Percentiles rank a stretch among this genome's conserved stretches.
phyloP scores from a whole-genome alignment of 1,140 invertebrate species.

The Samia ricini region DNA sequence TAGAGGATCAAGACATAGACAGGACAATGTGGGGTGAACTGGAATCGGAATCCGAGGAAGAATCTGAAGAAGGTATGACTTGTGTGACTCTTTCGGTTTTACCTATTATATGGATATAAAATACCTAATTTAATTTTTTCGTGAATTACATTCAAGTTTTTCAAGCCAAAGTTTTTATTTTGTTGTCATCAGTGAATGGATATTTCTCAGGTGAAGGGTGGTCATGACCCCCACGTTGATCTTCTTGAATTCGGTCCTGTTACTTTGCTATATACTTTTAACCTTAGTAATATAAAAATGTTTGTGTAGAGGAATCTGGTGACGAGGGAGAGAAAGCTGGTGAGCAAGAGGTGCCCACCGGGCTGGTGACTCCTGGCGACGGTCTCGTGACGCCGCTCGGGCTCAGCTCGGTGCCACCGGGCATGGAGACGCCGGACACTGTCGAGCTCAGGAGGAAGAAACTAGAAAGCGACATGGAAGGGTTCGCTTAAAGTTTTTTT shows the following conservation, averaged over 20 bases:
- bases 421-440: conserved; percentile 98
- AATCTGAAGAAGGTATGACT: conserved; percentile 89
- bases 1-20: conserved; percentile 94
- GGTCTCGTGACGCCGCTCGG: conserved; percentile 97
- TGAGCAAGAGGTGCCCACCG: conserved; percentile 85
- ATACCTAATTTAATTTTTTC: too few species aligned
- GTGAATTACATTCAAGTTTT: too few species aligned
- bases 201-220: too few species aligned
- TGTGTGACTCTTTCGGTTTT: too few species aligned
- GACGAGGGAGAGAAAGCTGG: conserved; percentile 78
- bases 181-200: too few species aligned
- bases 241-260: too few species aligned
- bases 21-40: conserved; percentile 97
- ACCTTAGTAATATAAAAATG: background rate
- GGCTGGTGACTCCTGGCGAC: conserved; percentile 88
- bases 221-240: too few species aligned
- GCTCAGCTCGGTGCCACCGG: conserved; percentile 95
- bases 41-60: conserved; percentile 96
- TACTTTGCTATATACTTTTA: background rate
- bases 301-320: conserved; percentile 50
- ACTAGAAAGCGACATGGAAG: conserved; percentile 98
- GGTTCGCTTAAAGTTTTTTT: conserved; percentile 71
- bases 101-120: too few species aligned
- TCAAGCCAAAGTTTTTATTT: too few species aligned
- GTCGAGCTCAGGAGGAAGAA: conserved; percentile 98